Percentiles rank a stretch among this genome's conserved stretches.
phyloP scores from a whole-genome alignment of 2,888 invertebrate species.

The Chrysodeixis includens region DNA sequence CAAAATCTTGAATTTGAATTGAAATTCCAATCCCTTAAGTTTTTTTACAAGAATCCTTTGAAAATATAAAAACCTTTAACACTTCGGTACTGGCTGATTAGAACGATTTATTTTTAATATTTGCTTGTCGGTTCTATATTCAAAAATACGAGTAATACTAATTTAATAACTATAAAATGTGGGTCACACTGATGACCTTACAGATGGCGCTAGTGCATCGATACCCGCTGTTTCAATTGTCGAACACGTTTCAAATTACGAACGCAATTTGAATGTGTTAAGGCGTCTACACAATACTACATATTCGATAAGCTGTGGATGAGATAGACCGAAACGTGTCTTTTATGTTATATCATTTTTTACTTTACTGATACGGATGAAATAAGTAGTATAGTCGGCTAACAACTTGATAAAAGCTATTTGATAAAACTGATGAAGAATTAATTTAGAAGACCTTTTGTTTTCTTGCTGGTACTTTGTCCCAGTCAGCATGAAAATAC shows the following conservation, averaged over 20 bases:
- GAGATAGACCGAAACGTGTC: not conserved
- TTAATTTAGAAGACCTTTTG: no score
- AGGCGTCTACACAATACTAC: constrained; percentile 43
- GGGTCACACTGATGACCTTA: constrained; percentile 75
- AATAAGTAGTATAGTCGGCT: no score
- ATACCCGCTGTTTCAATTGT: constrained; percentile 87
- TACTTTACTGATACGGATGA: no score
- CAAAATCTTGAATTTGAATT: no score
- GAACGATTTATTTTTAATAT: not conserved
- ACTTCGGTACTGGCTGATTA: not conserved
- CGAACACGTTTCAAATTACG: constrained; percentile 83
- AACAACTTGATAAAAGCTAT: no score
- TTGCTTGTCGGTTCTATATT: not conserved
- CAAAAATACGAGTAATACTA: constrained; percentile 60
- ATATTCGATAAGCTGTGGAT: not conserved
- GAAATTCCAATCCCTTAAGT: not conserved
- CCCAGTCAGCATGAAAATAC: no score
- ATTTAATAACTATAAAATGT: constrained; percentile 64
- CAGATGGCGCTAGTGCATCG: constrained; percentile 73
- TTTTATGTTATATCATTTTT: no score
- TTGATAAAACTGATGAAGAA: no score
- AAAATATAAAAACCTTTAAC: not conserved
- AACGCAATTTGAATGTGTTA: constrained; percentile 78
- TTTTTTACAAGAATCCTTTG: not conserved
- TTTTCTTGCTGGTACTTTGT: no score